Percentiles rank a stretch among this genome's conserved stretches.
Evolutionary conservation across 2,888 invertebrate species (phyloP).

Genomic region (Platycheirus rosarum): DNA sequence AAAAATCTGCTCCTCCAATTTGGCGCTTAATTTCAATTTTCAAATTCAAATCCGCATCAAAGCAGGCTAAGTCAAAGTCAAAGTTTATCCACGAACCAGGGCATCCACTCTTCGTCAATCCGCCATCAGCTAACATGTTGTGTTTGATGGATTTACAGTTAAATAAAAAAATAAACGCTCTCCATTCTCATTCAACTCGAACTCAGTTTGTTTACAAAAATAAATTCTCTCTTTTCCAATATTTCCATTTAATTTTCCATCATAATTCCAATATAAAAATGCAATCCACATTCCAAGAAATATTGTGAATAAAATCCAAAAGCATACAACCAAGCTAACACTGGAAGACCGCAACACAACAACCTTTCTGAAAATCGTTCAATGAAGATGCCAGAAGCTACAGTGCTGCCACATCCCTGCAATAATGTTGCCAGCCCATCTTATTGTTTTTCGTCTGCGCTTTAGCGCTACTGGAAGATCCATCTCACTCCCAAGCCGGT

Average conservation of each 20-base stretch:
- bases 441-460: not conserved
- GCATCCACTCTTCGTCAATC: not conserved
- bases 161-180: no score
- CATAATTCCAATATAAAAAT: slow-evolving; percentile 5
- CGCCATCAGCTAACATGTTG: slow-evolving; percentile 35
- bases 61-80: not conserved
- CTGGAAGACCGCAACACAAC: not conserved
- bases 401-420: not conserved
- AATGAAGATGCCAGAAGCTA: not conserved
- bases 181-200: not conserved
- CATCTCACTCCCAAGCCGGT: slow-evolving; percentile 40
- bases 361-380: not conserved
- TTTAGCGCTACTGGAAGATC: slow-evolving; percentile 21
- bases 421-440: not conserved
- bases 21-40: no score
- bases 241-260: not conserved
- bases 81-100: slow-evolving; percentile 4
- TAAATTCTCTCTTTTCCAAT: slow-evolving; percentile 19
- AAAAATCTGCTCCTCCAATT: no score
- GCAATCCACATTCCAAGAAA: slow-evolving; percentile 25
- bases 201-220: slow-evolving; percentile 29
- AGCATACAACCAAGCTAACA: slow-evolving; percentile 1
- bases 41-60: no score
- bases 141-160: not conserved
- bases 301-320: not conserved